Evolutionary conservation across 2,797 vertebrate genomes (phyloP), one percentile per base, ranked within the genome.

Genomic region (Paramormyrops hopkinsi): DNA sequence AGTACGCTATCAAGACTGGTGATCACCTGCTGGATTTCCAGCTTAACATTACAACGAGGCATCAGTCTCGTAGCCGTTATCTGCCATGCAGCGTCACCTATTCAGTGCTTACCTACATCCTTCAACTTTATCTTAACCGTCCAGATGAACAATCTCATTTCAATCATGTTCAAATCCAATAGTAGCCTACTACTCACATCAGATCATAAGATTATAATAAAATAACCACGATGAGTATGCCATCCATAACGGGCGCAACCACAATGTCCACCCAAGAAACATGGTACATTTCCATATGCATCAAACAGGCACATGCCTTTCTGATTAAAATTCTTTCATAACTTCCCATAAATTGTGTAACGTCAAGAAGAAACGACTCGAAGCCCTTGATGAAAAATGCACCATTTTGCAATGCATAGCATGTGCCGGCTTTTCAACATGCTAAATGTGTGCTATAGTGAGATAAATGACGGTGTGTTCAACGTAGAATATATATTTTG

Each of bases 21-120:
- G 48, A 85, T 51, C 48, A 85, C 83, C 44, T 85, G 83, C 83
- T 51, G 83, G 83, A 85, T 82, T 82, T 46, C 76, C 41, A 82
- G 17, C 76, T 46, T 44, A 82, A 44, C 41, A 46, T 82, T 33
- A 46, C 76, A 84, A 48, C 19, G n/a, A 51, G 46, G 83, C 48
- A 50, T 85, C 83, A 85, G 11, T 85, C 83, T 85, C 12, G 12
- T 85, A 29, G 83, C 48, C 8, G 25, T 25, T 29, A 51, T 82
- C 46, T 85, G 83, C 48, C 83, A 53, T 50, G 83, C 83, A 29
- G 4, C 22, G 22, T 85, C 25, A 85, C 44, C 48, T 83, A 46
- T 83, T 83, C 79, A 48, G 44, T 83, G 79, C 79, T 9, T 83
- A 83, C 79, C 33, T 76, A 82, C 41, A 46, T 82, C 48, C 4